Base-by-base conservation (phyloP, 2,888 invertebrate genomes). In the Dendrolimus pini region DNA sequence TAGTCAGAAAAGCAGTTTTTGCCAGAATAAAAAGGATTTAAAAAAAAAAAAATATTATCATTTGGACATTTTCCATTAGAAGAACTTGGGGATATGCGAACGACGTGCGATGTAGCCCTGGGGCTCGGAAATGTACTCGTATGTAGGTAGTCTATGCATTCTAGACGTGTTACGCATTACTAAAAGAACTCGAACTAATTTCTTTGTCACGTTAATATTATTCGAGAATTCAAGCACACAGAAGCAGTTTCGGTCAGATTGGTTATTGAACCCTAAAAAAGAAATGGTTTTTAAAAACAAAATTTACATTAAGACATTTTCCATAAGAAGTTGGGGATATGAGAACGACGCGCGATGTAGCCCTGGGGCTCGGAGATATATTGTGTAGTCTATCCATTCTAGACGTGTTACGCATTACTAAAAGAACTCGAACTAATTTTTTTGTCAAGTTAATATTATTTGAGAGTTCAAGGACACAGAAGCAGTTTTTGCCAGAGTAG, bases 331-430 rank as follows among this genome's bases (percentile, higher is more conserved):
- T 1, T 1, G 18, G 18, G 18, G 59, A 57, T 58, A 58, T 65
- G 55, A 55, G 52, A 55, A 60, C 63, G 62, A 56, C 60, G 61
- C 54, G 59, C 62, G 60, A 66, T 63, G 60, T 59, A 63, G 73
- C 75, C 65, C 59, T 41, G 69, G 72, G 75, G 64, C 60, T 62
- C 47, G 56, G 54, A 62, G 62, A 70, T 60, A 64, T 18, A 14
- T 14, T 14, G 2, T 18, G 70, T 65, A 61, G 62, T 71, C 64
- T 70, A 74, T 68, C 62, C 65, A 65, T 71, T 72, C 75, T 77
- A 55, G 41, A 61, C 54, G 59, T 61, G 62, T 62, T 60, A 65
- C 61, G 54, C 1, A 41, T 18, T 63, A 69, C 61, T 54, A 60
- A 0, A 1, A 55, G 7, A 61, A 60, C 68, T 69, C 67, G 70